phyloP scores from a whole-genome alignment of 2,888 invertebrate genomes.

The Hirtodrosophila duncani region DNA sequence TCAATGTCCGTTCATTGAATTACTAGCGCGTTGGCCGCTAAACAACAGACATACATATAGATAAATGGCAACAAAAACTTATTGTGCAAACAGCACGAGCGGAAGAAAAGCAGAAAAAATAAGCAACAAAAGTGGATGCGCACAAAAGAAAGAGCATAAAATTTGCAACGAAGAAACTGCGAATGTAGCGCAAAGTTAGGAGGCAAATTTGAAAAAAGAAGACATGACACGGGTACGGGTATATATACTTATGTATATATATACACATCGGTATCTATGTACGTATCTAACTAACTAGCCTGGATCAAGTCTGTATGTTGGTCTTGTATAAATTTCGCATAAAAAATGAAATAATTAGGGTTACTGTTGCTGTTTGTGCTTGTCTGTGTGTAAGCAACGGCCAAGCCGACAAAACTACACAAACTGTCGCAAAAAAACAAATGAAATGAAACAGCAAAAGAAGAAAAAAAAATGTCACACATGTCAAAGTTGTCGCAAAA shows the following conservation, averaged over 20 bases:
- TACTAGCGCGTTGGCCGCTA: slow-evolving; percentile 48
- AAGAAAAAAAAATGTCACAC: slow-evolving; percentile 71
- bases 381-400: slow-evolving; percentile 40
- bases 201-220: slow-evolving; percentile 48
- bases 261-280: slow-evolving; percentile 36
- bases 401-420: slow-evolving; percentile 55
- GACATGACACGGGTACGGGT: slow-evolving; percentile 29
- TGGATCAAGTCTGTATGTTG: slow-evolving; percentile 41
- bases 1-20: slow-evolving; percentile 21
- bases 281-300: slow-evolving; percentile 49
- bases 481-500: slow-evolving; percentile 76
- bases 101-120: slow-evolving; percentile 14
- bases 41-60: neutral
- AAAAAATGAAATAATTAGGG: slow-evolving; percentile 55
- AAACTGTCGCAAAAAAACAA: slow-evolving; percentile 61
- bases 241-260: slow-evolving; percentile 18
- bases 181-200: slow-evolving; percentile 34
- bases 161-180: slow-evolving; percentile 34
- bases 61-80: slow-evolving; percentile 16
- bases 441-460: slow-evolving; percentile 20
- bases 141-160: neutral
- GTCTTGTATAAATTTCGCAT: slow-evolving; percentile 45
- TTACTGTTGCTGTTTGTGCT: slow-evolving; percentile 50
- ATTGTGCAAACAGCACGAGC: slow-evolving; percentile 57
- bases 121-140: slow-evolving; percentile 27